Evolutionary conservation across 2,797 vertebrate genomes (phyloP).

Genomic region (Anguilla marmorata): DNA sequence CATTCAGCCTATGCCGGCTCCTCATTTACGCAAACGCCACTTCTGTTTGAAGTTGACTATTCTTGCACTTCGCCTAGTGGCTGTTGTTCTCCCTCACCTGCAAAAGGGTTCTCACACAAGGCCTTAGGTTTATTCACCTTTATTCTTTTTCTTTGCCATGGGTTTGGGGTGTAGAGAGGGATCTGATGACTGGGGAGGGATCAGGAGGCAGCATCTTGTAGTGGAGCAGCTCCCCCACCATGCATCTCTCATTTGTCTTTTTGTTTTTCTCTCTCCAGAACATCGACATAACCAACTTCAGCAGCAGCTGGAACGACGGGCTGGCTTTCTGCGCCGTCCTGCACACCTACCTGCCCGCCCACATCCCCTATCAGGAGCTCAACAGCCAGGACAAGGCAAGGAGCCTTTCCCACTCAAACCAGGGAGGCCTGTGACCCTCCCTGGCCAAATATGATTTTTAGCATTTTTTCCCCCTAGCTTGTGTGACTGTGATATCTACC

Average conservation of each 20-base stretch:
- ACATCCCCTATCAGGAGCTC: constrained; percentile 94
- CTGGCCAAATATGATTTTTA: neutral
- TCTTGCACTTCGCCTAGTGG: neutral
- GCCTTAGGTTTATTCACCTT: neutral
- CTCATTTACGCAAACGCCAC: neutral
- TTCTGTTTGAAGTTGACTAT: neutral
- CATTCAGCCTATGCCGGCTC: no score
- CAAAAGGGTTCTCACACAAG: neutral
- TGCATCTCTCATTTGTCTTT: neutral
- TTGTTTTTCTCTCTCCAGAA: constrained; percentile 70
- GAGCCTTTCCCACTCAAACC: neutral
- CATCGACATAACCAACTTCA: constrained; percentile 99
- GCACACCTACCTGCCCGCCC: constrained; percentile 93
- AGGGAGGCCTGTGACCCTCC: neutral
- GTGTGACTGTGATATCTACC: neutral
- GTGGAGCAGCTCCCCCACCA: neutral
- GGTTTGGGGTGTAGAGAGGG: neutral
- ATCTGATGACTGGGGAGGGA: neutral
- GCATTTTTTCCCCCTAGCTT: neutral
- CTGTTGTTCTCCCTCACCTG: neutral
- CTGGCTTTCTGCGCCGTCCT: constrained; percentile 94
- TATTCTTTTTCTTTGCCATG: neutral
- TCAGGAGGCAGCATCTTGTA: neutral
- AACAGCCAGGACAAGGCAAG: constrained; percentile 91
- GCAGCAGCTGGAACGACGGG: constrained; percentile 98